Base-by-base conservation (phyloP, 2,797 vertebrate species). In the Muscicapa striata region DNA sequence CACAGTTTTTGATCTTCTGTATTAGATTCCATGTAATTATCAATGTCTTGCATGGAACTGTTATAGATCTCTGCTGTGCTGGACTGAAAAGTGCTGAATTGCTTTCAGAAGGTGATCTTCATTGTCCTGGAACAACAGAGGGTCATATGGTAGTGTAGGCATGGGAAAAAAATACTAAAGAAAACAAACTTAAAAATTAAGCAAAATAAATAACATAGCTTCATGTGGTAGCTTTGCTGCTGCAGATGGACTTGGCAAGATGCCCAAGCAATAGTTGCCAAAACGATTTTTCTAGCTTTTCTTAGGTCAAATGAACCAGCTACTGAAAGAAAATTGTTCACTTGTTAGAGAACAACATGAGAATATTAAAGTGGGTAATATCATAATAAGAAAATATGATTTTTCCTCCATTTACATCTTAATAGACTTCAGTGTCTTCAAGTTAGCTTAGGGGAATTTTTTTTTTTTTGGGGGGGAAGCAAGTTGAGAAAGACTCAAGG, bases 231-330 rank as follows among this genome's bases (percentile, higher is more conserved):
- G 48, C 69, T 89, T 84, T 89, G 75, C 93, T 52, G 81, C 83
- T 96, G 91, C 94, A 95, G 94, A 81, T 76, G 76, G 59, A 46
- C 66, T 92, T 95, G 91, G 82, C 79, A 80, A 58, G 55, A 75
- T 34, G 68, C 79, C 93, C 70, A 43, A 68, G 61, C 69, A 92
- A 73, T 80, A 74, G 66, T 76, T 29, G 5, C 40, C 24, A 67
- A 51, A 87, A 95, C 81, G 48, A 79, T 62, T 84, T 76, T 74
- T 61, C 46, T 82, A 81, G 66, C 43, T 91, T 90, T 92, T 74
- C 77, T 93, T 54, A 64, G 68, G 51, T 52, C 84, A 92, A 93
- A 92, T 46, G 88, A 93, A 61, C 49, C 43, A 83, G 68, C 38
- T 72, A 41, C 81, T 76, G 75, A 6, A 62, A 91, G 55, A 91